phyloP scores from a whole-genome alignment of 2,888 invertebrate genomes.

The Apotomis capreana region DNA sequence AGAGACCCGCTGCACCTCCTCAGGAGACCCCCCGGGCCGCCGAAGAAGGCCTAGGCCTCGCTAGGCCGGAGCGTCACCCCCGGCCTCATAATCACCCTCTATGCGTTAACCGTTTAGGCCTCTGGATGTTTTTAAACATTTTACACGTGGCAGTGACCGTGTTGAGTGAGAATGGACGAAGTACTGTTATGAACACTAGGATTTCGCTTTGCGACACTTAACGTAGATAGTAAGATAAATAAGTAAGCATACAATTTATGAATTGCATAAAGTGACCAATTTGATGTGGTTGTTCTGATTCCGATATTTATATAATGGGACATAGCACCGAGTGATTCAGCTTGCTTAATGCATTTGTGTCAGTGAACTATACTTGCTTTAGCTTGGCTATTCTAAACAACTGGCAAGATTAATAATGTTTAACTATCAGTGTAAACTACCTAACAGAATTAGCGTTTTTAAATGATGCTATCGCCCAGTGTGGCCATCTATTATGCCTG shows the following conservation, averaged over 20 bases:
- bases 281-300: background rate
- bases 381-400: too few relatives aligned
- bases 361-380: too few relatives aligned
- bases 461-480: too few relatives aligned
- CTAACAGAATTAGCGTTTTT: too few relatives aligned
- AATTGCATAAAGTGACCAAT: background rate
- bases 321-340: too few relatives aligned
- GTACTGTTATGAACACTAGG: background rate
- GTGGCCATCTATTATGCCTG: too few relatives aligned
- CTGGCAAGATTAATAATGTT: too few relatives aligned
- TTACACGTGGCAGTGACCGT: background rate
- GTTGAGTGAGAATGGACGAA: background rate
- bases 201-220: background rate
- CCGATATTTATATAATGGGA: too few relatives aligned
- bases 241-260: background rate
- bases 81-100: constrained; percentile 64
- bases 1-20: constrained; percentile 84
- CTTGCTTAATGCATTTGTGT: too few relatives aligned
- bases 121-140: background rate
- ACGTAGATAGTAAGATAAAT: background rate
- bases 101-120: constrained; percentile 48
- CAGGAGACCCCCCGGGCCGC: constrained; percentile 62
- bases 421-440: too few relatives aligned
- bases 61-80: constrained; percentile 68
- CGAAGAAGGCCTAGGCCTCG: constrained; percentile 78